Conservation (phyloP, 2,113 vertebrate species). For the Kobus ellipsiprymnus region DNA sequence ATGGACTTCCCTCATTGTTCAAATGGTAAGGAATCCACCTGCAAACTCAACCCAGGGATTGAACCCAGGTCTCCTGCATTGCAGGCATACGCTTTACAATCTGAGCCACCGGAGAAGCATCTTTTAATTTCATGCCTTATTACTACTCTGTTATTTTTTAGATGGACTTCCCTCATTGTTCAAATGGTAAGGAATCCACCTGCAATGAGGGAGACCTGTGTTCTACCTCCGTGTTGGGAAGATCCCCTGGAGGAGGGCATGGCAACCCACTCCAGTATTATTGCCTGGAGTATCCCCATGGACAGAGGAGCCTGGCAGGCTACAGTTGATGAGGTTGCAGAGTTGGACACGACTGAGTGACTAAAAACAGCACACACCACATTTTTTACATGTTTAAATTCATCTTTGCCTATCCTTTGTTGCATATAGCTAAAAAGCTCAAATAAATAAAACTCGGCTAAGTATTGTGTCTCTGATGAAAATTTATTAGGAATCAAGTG, state of each 20-base stretch:
- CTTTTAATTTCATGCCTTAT: too few relatives aligned
- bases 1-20: background rate
- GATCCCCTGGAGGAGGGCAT: background rate
- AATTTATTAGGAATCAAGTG: background rate
- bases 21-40: background rate
- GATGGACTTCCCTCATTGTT: background rate
- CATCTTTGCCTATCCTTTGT: background rate
- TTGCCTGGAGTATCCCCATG: background rate
- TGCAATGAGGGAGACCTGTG: background rate
- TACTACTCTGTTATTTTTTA: background rate
- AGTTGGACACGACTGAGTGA: background rate
- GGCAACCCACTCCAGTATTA: background rate
- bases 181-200: background rate
- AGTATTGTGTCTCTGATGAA: background rate
- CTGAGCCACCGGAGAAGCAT: too few relatives aligned
- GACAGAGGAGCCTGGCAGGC: background rate
- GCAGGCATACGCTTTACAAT: too few relatives aligned
- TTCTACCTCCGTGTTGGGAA: background rate
- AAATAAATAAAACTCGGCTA: background rate
- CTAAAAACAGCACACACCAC: background rate
- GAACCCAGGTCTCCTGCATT: too few relatives aligned
- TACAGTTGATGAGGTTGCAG: fast-evolving
- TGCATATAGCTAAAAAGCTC: background rate
- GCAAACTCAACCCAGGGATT: background rate
- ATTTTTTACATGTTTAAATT: background rate